Percentiles rank a stretch among this genome's conserved stretches.
These are phyloP conservation scores for Acrobasis suavella DNA, from an alignment of 2,888 invertebrate species.

Conservation along the genomic window DNA sequence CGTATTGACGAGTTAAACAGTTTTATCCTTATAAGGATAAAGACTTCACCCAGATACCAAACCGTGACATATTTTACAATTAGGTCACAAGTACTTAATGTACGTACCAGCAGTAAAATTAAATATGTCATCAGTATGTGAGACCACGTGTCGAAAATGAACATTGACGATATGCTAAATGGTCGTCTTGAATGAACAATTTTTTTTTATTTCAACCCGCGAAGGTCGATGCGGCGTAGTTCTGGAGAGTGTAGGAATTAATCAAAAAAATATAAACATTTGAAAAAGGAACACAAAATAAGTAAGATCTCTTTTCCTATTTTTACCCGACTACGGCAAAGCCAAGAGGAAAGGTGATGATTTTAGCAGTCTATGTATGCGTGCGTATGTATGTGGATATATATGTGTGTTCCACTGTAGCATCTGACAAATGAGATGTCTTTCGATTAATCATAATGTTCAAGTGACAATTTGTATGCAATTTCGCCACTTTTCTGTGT, in stretches of 20 bases:
- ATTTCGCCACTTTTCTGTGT: too few species aligned
- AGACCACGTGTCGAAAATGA: constrained; percentile 24
- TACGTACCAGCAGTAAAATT: background rate
- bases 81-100: constrained; percentile 1
- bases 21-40: background rate
- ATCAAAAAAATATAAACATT: background rate
- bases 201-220: constrained; percentile 28
- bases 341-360: too few species aligned
- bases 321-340: too few species aligned
- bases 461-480: too few species aligned
- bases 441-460: too few species aligned
- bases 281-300: background rate
- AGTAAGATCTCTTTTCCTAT: too few species aligned
- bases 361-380: too few species aligned
- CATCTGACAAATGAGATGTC: too few species aligned
- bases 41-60: background rate
- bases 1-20: too few species aligned
- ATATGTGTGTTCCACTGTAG: too few species aligned
- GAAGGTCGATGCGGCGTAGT: constrained; percentile 25
- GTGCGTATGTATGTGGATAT: too few species aligned
- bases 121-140: background rate
- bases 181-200: constrained; percentile 19
- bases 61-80: background rate
- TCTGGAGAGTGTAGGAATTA: background rate
- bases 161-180: constrained; percentile 31